Conservation (phyloP, 2,113 vertebrate genomes). For the Alosa alosa region DNA sequence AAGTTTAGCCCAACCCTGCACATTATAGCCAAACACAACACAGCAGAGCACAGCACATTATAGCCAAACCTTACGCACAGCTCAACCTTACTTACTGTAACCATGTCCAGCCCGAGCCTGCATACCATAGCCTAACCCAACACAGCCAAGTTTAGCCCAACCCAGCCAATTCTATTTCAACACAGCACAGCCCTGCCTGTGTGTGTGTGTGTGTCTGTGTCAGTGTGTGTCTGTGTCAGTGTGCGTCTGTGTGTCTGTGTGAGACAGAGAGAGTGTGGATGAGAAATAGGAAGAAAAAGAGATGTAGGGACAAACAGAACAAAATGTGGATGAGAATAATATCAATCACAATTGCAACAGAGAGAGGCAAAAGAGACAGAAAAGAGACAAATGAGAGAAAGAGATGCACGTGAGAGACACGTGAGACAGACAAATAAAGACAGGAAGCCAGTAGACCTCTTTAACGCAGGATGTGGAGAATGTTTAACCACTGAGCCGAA, state of each 20-base stretch:
- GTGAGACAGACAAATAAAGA: not conserved
- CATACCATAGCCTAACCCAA: not conserved
- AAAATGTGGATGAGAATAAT: not conserved
- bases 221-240: not conserved
- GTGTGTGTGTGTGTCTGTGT: constrained; percentile 17
- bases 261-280: not conserved
- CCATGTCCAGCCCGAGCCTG: too few species aligned
- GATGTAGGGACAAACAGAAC: not conserved
- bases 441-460: not conserved
- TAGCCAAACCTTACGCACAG: not conserved
- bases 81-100: not conserved
- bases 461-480: not conserved
- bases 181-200: not conserved
- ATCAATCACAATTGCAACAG: not conserved
- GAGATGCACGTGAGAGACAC: not conserved
- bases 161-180: not conserved
- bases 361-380: not conserved
- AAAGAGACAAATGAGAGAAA: not conserved
- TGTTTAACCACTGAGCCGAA: not conserved
- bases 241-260: not conserved
- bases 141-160: too few species aligned
- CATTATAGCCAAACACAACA: not conserved
- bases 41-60: not conserved
- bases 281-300: not conserved
- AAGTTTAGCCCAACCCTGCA: not conserved